A percentile compares a stretch with the other conserved stretches of the same genome.
Evolutionary conservation across 2,113 vertebrate genomes (phyloP).

Genomic region (Balaeniceps rex): DNA sequence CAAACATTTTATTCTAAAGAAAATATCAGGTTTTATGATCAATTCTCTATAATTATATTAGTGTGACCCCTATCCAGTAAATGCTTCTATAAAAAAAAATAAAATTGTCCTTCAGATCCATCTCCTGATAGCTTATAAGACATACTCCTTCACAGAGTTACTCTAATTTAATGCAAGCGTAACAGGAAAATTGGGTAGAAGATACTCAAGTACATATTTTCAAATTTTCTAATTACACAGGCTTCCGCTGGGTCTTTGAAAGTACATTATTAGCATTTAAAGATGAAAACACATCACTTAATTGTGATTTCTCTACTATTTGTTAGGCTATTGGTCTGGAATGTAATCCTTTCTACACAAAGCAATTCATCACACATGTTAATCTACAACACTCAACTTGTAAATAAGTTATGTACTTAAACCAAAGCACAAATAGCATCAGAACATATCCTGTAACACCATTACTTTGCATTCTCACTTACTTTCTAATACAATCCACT

Average conservation of each 20-base stretch:
- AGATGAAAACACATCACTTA: not conserved
- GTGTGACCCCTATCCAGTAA: not conserved
- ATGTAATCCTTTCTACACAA: not conserved
- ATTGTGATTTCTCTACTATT: not conserved
- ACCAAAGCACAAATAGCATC: not conserved
- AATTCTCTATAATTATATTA: not conserved
- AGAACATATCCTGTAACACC: not conserved
- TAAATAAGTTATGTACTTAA: not conserved
- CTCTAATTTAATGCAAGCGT: not conserved
- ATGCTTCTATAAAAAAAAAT: not conserved
- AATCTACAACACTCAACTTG: not conserved
- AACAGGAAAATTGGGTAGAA: not conserved
- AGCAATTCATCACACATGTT: not conserved
- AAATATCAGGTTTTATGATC: not conserved
- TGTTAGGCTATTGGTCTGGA: not conserved
- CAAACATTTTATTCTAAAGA: not conserved
- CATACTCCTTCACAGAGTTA: not conserved
- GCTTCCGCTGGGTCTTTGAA: not conserved
- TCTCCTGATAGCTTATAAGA: not conserved
- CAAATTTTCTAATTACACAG: not conserved
- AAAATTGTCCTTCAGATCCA: not conserved
- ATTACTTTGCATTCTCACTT: conserved; percentile 2
- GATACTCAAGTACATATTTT: not conserved
- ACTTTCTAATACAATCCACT: not conserved
- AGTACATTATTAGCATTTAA: not conserved